phyloP scores from a whole-genome alignment of 1,140 invertebrate species.

The Lasaia peninsularis region DNA sequence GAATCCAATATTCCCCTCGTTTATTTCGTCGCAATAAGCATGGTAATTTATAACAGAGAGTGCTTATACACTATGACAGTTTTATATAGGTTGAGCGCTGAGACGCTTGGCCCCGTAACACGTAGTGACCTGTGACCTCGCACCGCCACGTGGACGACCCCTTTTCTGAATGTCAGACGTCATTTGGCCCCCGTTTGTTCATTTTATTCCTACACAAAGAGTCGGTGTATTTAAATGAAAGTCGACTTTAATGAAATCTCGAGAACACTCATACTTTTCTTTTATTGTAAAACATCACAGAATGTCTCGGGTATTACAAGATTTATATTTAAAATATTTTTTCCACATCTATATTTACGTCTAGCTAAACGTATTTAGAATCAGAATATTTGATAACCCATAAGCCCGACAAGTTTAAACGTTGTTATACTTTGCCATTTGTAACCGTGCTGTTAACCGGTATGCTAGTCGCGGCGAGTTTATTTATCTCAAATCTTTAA shows the following conservation, averaged over 20 bases:
- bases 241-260: neutral
- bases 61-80: neutral
- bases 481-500: too few species aligned
- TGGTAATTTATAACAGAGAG: neutral
- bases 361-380: too few species aligned
- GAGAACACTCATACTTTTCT: neutral
- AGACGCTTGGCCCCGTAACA: slow-evolving; percentile 6
- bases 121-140: slow-evolving; percentile 6
- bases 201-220: neutral
- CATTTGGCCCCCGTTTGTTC: slow-evolving; percentile 1
- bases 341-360: neutral
- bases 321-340: neutral
- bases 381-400: too few species aligned
- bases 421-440: too few species aligned
- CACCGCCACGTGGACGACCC: slow-evolving; percentile 2
- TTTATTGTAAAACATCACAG: neutral
- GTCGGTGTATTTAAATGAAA: neutral
- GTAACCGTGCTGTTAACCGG: too few species aligned
- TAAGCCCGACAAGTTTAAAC: too few species aligned
- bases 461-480: too few species aligned
- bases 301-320: neutral
- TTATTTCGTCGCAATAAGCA: neutral
- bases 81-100: neutral
- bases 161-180: slow-evolving; percentile 8
- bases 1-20: neutral